A percentile compares a stretch with the other conserved stretches of the same genome.
These are phyloP conservation scores for Anthopleura sola DNA, from an alignment of 64 coral and sea anemone genomes.

Conservation along the genomic window DNA sequence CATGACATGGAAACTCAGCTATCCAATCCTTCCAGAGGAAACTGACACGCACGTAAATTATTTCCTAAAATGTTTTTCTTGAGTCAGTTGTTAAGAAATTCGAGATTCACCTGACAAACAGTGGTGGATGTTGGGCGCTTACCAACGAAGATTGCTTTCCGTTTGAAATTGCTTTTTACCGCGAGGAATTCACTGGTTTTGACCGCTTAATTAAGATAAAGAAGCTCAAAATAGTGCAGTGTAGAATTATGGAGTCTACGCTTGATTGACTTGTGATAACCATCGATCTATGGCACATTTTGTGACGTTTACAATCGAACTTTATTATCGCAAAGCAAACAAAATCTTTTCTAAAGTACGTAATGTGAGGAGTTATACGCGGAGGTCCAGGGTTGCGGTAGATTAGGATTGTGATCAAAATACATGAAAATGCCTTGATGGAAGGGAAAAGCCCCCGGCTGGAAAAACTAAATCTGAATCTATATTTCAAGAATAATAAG, in stretches of 20 bases:
- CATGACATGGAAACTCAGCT: background rate
- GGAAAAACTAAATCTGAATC: no score
- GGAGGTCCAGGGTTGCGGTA: background rate
- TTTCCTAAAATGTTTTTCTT: background rate
- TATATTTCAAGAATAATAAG: no score
- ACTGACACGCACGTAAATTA: background rate
- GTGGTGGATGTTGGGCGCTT: background rate
- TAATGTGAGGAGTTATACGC: background rate
- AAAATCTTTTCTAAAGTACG: background rate
- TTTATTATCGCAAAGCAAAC: background rate
- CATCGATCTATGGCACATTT: slow-evolving; percentile 6
- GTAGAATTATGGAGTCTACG: background rate
- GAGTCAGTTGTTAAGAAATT: background rate
- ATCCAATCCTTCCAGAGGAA: background rate
- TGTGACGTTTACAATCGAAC: background rate
- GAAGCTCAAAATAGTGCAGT: background rate
- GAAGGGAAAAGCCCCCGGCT: no score
- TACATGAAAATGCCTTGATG: background rate
- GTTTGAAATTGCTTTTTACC: background rate
- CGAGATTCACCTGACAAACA: background rate
- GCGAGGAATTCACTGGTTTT: background rate
- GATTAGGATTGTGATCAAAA: background rate
- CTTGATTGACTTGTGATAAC: background rate
- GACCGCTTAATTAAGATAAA: background rate
- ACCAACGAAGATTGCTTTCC: background rate